phyloP scores from a whole-genome alignment of 1,140 invertebrate genomes.

The Asobara japonica region DNA sequence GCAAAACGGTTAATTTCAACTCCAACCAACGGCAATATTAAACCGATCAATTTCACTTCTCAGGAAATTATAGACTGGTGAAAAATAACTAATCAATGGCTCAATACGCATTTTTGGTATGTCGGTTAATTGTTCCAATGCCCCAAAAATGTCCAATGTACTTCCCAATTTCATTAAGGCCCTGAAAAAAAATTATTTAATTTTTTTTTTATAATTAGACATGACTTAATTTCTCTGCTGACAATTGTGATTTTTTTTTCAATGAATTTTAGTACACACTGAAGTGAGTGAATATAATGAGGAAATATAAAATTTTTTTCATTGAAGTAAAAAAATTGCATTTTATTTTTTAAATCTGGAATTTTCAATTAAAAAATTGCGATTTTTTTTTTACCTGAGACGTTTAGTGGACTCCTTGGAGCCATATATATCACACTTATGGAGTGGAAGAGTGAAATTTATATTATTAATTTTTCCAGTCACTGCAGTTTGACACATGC shows the following conservation, averaged over 20 bases:
- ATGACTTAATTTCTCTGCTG: neutral
- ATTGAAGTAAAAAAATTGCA: neutral
- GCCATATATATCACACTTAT: conserved; percentile 78
- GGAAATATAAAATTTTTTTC: conserved; percentile 4
- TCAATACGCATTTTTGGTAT: conserved; percentile 12
- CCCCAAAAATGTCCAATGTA: conserved; percentile 26
- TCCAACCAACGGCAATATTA: conserved; percentile 52
- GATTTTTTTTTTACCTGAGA: conserved; percentile 63
- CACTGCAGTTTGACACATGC: conserved; percentile 74
- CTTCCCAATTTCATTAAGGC: conserved; percentile 39
- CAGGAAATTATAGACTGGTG: conserved; percentile 63
- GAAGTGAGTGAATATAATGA: neutral
- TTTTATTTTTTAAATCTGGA: neutral
- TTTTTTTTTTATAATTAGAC: neutral
- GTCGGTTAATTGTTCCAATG: conserved; percentile 20
- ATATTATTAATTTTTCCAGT: conserved; percentile 65
- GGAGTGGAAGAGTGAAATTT: conserved; percentile 66
- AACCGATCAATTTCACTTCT: conserved; percentile 48
- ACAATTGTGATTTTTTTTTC: neutral
- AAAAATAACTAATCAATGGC: conserved; percentile 62
- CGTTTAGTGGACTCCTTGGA: conserved; percentile 72
- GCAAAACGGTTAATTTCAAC: conserved; percentile 22
- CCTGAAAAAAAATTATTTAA: conserved; percentile 6
- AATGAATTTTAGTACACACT: conserved; percentile 2
- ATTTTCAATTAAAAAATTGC: neutral